Evolutionary conservation across 2,888 invertebrate species (phyloP), one percentile per base, ranked within the genome.

Genomic region (Pollenia amentaria): DNA sequence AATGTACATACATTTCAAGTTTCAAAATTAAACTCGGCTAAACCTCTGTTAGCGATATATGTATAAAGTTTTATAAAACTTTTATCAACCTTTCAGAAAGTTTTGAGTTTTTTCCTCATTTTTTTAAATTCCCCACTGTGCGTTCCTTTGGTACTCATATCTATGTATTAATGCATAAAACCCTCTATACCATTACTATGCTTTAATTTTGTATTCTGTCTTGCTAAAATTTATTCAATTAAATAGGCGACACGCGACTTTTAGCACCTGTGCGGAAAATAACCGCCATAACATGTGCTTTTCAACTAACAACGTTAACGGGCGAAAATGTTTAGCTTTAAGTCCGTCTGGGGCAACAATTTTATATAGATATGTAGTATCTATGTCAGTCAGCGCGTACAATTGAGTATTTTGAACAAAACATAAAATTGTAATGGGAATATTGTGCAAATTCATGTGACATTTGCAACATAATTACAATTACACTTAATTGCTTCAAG

Each of bases 201-300:
- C 11, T 64, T 81, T 42, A 78, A 53, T 77, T 78, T 82, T 67
- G 55, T 81, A 67, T 81, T 65, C 40, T 48, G 29, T 85, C 65
- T 78, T 78, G 73, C 11, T 29, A 65, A 83, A 86, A 76, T 70
- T 79, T 83, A 83, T 86, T 86, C 79, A 86, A 83, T 86, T 83
- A 86, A 83, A 80, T 80, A 80, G 70, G 70, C 83, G 79, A 72
- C 86, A 86, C 86, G 86, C 86, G 86, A 83, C 78, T 79, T 86
- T 75, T 79, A 83, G 82, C 86, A 86, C 86, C 86, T 86, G 86
- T 86, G 78, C 75, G 75, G 70, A 75, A 86, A 86, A 78, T 62
- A 75, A 57, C 55, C 48, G 44, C 70, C 62, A 53, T 21, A 69
- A 62, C 57, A 73, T 55, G 69, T 72, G 64, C 67, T 76, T 70